Conservation (phyloP, 2,113 vertebrate species). For the Brachyhypopomus gauderio region DNA sequence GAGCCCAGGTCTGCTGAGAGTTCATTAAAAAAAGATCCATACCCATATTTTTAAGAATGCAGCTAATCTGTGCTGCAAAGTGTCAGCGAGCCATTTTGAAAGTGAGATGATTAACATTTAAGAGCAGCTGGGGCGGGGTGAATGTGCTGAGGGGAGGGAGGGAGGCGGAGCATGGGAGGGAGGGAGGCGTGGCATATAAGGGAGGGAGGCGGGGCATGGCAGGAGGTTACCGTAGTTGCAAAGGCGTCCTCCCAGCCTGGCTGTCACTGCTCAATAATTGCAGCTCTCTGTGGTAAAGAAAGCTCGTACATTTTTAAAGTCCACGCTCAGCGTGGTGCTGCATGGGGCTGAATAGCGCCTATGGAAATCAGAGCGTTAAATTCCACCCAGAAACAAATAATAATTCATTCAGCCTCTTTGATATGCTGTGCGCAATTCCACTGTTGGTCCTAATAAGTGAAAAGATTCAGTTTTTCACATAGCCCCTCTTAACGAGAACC, state of each 20-base stretch:
- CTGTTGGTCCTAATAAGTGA: constrained; percentile 27
- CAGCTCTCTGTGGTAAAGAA: constrained; percentile 21
- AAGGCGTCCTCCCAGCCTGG: constrained; percentile 16
- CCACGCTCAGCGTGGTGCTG: constrained; percentile 14
- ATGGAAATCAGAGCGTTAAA: constrained; percentile 9
- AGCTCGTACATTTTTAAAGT: constrained; percentile 23
- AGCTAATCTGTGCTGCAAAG: constrained; percentile 61
- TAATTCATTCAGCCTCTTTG: constrained; percentile 20
- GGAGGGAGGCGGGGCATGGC: neutral
- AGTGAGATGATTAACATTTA: constrained; percentile 71
- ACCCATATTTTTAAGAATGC: constrained; percentile 52
- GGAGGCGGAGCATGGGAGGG: too few species aligned
- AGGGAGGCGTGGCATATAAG: too few species aligned
- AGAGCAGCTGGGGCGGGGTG: constrained; percentile 57
- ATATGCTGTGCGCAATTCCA: neutral
- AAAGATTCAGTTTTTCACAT: constrained; percentile 28
- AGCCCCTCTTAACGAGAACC: constrained; percentile 3
- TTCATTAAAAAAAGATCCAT: constrained; percentile 26
- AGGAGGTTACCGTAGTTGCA: neutral
- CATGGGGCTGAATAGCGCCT: constrained; percentile 1
- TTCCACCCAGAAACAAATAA: constrained; percentile 10
- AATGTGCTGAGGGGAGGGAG: neutral
- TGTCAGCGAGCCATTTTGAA: constrained; percentile 62
- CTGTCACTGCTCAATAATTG: constrained; percentile 23
- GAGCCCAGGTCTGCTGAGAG: constrained; percentile 47